A percentile compares a stretch with the other conserved stretches of the same genome.
phyloP scores from a whole-genome alignment of 2,888 invertebrate genomes.

The Hypomecis atomaria region DNA sequence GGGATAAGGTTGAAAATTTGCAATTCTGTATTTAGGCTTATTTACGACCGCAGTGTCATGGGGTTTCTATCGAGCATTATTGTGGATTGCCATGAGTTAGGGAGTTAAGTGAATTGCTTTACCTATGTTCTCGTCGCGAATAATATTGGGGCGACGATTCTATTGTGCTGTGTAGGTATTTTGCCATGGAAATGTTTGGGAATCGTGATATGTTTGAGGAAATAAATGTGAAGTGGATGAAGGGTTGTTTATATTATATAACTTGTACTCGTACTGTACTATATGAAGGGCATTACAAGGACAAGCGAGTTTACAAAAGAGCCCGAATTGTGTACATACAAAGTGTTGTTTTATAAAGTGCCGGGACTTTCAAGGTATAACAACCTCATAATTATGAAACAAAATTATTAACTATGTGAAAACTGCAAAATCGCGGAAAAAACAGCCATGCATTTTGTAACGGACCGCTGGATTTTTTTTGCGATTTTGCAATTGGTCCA shows the following conservation, averaged over 20 bases:
- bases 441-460: no score
- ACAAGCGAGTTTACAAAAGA: neutral
- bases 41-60: constrained; percentile 68
- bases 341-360: no score
- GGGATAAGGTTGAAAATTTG: constrained; percentile 15
- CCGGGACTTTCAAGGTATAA: no score
- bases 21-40: constrained; percentile 36
- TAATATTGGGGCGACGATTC: constrained; percentile 37
- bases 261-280: neutral
- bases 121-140: constrained; percentile 45
- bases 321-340: no score
- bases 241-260: neutral
- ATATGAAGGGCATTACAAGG: neutral
- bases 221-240: neutral
- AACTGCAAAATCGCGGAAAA: no score
- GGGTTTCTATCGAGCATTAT: constrained; percentile 55
- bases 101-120: constrained; percentile 51
- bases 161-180: constrained; percentile 27
- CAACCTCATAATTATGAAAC: no score
- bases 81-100: constrained; percentile 34
- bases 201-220: constrained; percentile 6
- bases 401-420: no score
- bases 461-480: no score
- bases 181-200: constrained; percentile 14
- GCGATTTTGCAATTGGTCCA: no score